phyloP scores from a whole-genome alignment of 2,113 vertebrate genomes.

The Pycnonotus jocosus region DNA sequence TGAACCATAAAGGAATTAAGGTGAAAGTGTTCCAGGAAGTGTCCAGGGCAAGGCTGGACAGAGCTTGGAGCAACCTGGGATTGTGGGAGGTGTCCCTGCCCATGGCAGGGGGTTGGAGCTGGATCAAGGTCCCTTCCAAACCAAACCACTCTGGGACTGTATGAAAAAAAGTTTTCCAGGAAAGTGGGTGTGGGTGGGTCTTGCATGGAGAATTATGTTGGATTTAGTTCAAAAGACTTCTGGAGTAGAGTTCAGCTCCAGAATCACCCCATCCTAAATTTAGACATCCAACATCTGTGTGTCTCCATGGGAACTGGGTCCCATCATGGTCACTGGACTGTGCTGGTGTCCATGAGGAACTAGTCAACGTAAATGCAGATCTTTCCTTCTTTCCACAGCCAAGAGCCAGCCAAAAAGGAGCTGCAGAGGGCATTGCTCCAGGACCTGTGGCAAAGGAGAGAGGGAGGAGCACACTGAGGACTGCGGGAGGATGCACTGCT shows the following conservation, averaged over 20 bases:
- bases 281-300: neutral
- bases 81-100: neutral
- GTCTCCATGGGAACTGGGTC: neutral
- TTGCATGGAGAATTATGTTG: neutral
- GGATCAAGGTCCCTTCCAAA: neutral
- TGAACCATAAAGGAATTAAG: neutral
- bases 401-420: constrained; percentile 21
- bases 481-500: constrained; percentile 2
- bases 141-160: neutral
- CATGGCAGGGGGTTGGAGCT: neutral
- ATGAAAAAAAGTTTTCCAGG: neutral
- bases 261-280: neutral
- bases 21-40: neutral
- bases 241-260: neutral
- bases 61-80: neutral
- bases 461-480: neutral
- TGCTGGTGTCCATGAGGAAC: neutral
- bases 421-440: constrained; percentile 16
- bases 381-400: neutral
- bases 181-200: neutral
- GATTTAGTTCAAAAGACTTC: fast-evolving
- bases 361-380: fast-evolving
- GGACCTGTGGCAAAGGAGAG: constrained; percentile 21
- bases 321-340: fast-evolving
- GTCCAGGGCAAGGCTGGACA: fast-evolving